These are phyloP conservation scores for Dermochelys coriacea DNA, from an alignment of 2,797 vertebrate species.

Conservation along the genomic window DNA sequence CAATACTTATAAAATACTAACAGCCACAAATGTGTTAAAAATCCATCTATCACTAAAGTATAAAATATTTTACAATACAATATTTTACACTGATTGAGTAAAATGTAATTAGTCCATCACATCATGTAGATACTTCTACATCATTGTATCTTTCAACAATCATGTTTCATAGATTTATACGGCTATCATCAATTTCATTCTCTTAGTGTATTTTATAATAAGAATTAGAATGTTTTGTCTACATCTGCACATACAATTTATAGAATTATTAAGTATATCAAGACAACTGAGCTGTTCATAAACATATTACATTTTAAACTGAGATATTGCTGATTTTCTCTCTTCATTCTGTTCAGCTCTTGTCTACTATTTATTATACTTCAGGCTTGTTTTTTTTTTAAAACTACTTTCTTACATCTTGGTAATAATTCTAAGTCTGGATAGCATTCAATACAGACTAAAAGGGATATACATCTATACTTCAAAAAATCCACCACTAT, in stretches of 20 bases:
- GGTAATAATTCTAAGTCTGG: fast-evolving
- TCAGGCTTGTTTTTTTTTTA: neutral
- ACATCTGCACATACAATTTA: neutral
- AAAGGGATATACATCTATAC: neutral
- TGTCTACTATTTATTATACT: neutral
- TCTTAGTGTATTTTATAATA: neutral
- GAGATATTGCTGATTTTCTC: neutral
- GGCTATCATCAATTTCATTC: neutral
- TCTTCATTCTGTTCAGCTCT: neutral
- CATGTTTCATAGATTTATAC: neutral
- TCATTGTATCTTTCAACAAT: neutral
- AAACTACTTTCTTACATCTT: neutral
- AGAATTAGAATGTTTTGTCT: neutral
- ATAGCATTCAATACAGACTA: neutral
- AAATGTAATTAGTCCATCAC: constrained; percentile 10
- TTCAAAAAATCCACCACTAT: neutral
- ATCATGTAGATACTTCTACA: neutral
- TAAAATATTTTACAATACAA: neutral
- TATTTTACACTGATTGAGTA: neutral
- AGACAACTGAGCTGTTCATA: fast-evolving
- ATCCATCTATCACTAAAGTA: neutral
- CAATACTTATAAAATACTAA: neutral
- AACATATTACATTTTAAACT: neutral
- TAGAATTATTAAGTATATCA: neutral
- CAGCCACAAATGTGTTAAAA: constrained; percentile 14